Evolutionary conservation across 2,113 vertebrate genomes (phyloP).

Genomic region (Salvelinus alpinus): DNA sequence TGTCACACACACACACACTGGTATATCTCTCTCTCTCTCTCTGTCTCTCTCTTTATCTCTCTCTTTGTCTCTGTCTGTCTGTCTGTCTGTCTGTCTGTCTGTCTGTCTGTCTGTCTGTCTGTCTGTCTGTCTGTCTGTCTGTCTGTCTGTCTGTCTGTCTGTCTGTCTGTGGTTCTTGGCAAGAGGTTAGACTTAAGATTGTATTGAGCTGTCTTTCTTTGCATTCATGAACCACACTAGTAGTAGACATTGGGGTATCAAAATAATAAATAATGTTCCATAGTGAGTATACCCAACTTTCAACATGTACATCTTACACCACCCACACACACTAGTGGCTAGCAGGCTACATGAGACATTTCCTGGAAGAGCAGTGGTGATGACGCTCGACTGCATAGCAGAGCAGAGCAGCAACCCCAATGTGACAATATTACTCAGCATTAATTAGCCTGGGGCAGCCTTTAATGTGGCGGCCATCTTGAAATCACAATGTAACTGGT

Average conservation of each 20-base stretch:
- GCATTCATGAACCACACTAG: not conserved
- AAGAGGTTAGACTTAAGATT: constrained; percentile 34
- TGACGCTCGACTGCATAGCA: not conserved
- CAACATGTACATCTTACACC: not conserved
- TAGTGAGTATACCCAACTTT: not conserved
- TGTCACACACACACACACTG: constrained; percentile 14
- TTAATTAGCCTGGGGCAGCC: constrained; percentile 17
- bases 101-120: no score
- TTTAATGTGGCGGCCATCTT: constrained; percentile 22
- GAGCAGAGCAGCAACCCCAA: not conserved
- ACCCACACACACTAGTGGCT: not conserved
- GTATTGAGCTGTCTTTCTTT: not conserved
- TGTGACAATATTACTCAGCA: constrained; percentile 21
- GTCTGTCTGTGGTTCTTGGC: constrained; percentile 59
- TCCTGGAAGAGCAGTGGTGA: not conserved
- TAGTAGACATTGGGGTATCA: not conserved
- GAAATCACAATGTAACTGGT: constrained; percentile 8
- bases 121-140: no score
- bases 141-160: no score
- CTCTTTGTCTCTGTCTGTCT: no score
- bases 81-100: no score
- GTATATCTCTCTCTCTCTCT: no score
- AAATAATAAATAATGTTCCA: not conserved
- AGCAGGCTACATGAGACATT: not conserved
- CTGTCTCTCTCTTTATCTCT: not conserved